Conservation (phyloP, 2,888 invertebrate genomes). For the Venustoraphidia nigricollis region DNA sequence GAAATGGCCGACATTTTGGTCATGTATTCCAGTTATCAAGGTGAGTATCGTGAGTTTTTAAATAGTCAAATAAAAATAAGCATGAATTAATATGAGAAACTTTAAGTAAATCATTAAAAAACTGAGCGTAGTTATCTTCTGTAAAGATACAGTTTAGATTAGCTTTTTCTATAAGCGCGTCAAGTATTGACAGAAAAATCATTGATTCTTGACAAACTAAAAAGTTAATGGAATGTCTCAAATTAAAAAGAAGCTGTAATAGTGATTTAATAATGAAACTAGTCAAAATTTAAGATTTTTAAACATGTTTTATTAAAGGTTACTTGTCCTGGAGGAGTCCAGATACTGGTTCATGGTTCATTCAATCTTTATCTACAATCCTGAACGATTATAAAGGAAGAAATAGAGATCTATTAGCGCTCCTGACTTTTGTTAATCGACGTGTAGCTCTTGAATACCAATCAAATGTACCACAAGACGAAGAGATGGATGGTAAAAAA, state of each 20-base stretch:
- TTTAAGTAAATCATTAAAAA: too few species aligned
- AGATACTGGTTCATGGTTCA: slow-evolving; percentile 54
- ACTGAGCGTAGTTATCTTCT: too few species aligned
- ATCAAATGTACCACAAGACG: slow-evolving; percentile 31
- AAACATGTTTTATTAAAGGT: slow-evolving; percentile 27
- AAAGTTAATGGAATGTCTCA: too few species aligned
- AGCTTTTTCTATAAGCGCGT: too few species aligned
- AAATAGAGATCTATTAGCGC: slow-evolving; percentile 40
- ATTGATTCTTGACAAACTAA: too few species aligned
- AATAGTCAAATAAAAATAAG: too few species aligned
- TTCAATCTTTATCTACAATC: slow-evolving; percentile 46
- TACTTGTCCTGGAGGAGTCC: slow-evolving; percentile 52
- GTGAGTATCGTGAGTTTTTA: background rate
- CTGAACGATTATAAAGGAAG: slow-evolving; percentile 29
- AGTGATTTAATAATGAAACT: too few species aligned
- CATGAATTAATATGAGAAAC: too few species aligned
- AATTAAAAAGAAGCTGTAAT: too few species aligned
- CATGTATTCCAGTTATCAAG: background rate
- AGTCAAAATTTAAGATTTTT: background rate
- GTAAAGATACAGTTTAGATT: too few species aligned
- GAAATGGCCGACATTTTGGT: background rate
- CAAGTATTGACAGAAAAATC: too few species aligned
- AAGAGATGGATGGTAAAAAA: slow-evolving; percentile 37
- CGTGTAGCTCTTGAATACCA: slow-evolving; percentile 50
- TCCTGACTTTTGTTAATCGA: slow-evolving; percentile 44